Conservation (phyloP, 2,113 vertebrate species). For the Bettongia penicillata region DNA sequence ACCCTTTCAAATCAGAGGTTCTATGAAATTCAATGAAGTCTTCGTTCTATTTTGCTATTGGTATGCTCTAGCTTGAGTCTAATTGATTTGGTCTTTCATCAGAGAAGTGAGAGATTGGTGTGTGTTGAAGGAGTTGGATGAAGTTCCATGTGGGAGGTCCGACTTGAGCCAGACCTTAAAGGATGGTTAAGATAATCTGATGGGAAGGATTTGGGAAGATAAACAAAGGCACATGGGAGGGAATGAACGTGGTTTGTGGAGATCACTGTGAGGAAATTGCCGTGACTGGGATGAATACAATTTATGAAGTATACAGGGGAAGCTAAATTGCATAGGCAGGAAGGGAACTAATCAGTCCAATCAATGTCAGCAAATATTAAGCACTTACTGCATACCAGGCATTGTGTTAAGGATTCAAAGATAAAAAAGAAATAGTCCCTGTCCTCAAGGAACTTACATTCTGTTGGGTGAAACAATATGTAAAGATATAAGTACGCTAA, state of each 20-base stretch:
- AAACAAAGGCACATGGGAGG: background rate
- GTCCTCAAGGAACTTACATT: background rate
- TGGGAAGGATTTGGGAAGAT: background rate
- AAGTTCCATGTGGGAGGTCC: background rate
- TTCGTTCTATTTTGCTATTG: background rate
- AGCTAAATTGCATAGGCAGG: background rate
- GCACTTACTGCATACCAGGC: background rate
- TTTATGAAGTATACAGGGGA: background rate
- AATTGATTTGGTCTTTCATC: background rate
- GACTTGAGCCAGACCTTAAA: background rate
- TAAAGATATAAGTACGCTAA: background rate
- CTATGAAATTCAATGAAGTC: background rate
- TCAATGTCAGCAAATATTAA: background rate
- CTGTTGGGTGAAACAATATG: background rate
- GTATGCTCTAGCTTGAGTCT: background rate
- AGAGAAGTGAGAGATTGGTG: background rate
- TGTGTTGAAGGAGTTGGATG: background rate
- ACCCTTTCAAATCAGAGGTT: background rate
- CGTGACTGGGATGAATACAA: background rate
- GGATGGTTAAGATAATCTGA: background rate
- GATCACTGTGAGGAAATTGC: background rate
- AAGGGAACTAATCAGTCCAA: background rate
- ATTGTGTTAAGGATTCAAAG: background rate
- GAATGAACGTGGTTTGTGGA: background rate
- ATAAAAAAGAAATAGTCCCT: background rate